phyloP scores from a whole-genome alignment of 23 tunicate species.

The Phallusia fumigata region DNA sequence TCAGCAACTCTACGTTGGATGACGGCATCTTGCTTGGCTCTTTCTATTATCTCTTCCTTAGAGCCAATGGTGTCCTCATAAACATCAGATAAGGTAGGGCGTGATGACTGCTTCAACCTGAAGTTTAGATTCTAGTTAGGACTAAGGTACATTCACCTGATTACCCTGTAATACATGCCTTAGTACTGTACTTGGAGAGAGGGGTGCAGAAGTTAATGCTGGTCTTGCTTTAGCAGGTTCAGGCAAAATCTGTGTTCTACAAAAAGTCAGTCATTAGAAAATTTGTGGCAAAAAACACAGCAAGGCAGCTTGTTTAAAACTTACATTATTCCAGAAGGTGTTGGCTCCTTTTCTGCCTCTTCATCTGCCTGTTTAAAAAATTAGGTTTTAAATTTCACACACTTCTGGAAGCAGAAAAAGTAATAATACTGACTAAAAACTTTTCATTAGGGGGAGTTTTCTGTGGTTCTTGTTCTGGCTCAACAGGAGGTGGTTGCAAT shows the following conservation, averaged over 20 bases:
- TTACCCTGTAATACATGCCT: neutral
- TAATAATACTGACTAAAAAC: too few species aligned
- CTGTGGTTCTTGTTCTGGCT: too few species aligned
- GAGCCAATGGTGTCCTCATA: conserved; percentile 79
- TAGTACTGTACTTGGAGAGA: neutral
- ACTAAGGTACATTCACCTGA: neutral
- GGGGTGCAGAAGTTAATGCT: neutral
- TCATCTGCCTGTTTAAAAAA: too few species aligned
- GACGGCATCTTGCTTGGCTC: conserved; percentile 90
- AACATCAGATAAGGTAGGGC: conserved; percentile 38
- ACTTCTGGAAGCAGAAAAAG: too few species aligned
- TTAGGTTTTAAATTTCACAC: too few species aligned
- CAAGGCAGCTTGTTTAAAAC: too few species aligned
- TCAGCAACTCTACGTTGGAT: conserved; percentile 78
- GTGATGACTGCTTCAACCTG: conserved; percentile 28
- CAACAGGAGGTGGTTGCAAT: too few species aligned
- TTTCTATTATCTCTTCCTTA: conserved; percentile 86
- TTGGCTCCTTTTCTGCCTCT: too few species aligned
- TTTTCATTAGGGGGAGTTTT: too few species aligned
- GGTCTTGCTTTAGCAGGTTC: neutral
- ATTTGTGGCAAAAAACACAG: too few species aligned
- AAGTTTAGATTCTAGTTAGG: neutral
- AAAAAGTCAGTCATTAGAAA: neutral
- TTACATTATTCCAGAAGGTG: too few species aligned
- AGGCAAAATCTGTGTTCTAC: neutral